These are phyloP conservation scores for Pteronura brasiliensis DNA, from an alignment of 2,113 vertebrate genomes.

Conservation along the genomic window DNA sequence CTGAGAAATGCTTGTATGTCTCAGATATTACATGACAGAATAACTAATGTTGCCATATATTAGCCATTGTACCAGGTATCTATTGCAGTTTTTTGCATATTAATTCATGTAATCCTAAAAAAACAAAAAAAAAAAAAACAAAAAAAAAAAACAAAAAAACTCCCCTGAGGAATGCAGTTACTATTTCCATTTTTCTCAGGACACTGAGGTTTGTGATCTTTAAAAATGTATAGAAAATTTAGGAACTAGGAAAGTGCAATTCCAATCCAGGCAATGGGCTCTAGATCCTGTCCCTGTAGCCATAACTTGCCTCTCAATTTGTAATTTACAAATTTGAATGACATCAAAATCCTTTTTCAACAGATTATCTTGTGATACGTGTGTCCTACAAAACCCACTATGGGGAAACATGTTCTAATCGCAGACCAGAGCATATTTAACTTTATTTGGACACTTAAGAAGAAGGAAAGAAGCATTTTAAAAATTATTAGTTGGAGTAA, in stretches of 20 bases:
- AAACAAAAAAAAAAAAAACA: too few relatives aligned
- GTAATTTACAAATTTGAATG: neutral
- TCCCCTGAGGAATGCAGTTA: neutral
- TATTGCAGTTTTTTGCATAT: neutral
- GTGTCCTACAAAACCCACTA: neutral
- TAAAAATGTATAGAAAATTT: neutral
- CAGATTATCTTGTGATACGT: neutral
- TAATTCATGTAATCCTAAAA: neutral
- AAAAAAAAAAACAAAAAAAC: too few relatives aligned
- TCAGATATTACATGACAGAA: neutral
- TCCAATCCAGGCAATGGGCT: neutral
- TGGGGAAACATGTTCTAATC: neutral
- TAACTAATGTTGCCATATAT: neutral
- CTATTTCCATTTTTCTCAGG: neutral
- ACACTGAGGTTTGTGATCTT: neutral
- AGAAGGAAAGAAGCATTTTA: neutral
- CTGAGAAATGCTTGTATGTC: neutral
- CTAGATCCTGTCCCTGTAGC: neutral
- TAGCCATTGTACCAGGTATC: neutral
- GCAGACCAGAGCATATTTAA: neutral
- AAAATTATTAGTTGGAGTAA: neutral
- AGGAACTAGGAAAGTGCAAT: neutral
- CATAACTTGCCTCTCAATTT: neutral
- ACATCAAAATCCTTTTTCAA: neutral
- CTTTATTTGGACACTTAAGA: neutral